These are phyloP conservation scores for Gadopsis bispinosus DNA, from an alignment of 2,797 vertebrate genomes.

Conservation along the genomic window DNA sequence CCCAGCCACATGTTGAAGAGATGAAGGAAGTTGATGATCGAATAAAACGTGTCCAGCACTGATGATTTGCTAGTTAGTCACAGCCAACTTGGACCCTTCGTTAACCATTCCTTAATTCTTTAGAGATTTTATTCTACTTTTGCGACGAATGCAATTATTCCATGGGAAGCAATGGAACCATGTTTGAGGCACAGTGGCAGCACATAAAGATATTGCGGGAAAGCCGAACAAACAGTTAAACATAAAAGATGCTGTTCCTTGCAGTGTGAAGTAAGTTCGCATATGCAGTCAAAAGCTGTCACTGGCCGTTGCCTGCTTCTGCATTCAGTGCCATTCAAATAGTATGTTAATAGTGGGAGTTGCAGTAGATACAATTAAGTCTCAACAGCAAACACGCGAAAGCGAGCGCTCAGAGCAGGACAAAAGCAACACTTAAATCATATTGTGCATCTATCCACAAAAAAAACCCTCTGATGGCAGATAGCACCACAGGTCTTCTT, in stretches of 20 bases:
- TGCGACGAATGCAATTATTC: background rate
- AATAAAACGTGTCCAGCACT: slow-evolving; percentile 36
- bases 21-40: slow-evolving; percentile 57
- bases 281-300: background rate
- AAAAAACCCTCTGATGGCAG: slow-evolving; percentile 37
- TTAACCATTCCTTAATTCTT: slow-evolving; percentile 35
- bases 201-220: background rate
- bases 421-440: slow-evolving; percentile 20
- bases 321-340: slow-evolving; percentile 8
- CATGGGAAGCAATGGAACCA: background rate
- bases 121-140: slow-evolving; percentile 7
- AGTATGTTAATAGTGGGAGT: background rate
- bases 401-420: slow-evolving; percentile 2
- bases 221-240: background rate
- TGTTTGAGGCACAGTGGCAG: background rate
- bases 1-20: slow-evolving; percentile 69
- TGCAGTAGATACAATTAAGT: slow-evolving; percentile 6
- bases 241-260: background rate
- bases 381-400: background rate
- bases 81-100: slow-evolving; percentile 14
- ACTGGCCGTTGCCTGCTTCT: background rate
- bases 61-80: slow-evolving; percentile 48
- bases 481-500: slow-evolving; percentile 32
- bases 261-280: background rate
- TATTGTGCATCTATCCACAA: slow-evolving; percentile 23